phyloP scores from a whole-genome alignment of 2,888 invertebrate species.

The Prosapia bicincta region DNA sequence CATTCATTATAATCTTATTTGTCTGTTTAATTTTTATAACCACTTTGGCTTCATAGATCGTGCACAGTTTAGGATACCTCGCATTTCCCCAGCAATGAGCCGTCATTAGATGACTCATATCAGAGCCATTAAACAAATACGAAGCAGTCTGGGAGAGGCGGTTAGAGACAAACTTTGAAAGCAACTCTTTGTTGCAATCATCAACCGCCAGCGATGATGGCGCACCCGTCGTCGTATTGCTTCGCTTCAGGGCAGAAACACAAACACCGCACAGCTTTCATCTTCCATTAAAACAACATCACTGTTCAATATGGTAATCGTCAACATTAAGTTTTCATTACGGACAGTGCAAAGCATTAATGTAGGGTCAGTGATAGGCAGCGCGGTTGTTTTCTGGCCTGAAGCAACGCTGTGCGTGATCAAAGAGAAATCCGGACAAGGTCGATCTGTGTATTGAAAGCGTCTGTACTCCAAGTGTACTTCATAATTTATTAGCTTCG shows the following conservation, averaged over 20 bases:
- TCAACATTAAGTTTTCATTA: constrained; percentile 2
- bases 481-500: neutral
- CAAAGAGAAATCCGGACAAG: neutral
- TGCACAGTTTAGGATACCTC: too few species aligned
- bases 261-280: neutral
- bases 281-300: constrained; percentile 2
- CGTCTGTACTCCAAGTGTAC: neutral
- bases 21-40: too few species aligned
- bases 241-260: neutral
- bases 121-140: neutral
- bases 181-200: neutral
- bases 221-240: neutral
- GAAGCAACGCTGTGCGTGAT: neutral
- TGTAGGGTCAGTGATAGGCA: neutral
- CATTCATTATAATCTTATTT: too few species aligned
- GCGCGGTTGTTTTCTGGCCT: neutral
- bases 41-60: too few species aligned
- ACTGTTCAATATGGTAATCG: constrained; percentile 2
- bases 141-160: neutral
- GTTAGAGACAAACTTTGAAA: neutral
- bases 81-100: too few species aligned
- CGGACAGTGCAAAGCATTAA: neutral
- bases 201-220: neutral
- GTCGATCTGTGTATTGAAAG: neutral
- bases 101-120: neutral